A percentile compares a stretch with the other conserved stretches of the same genome.
Conservation (phyloP, 2,888 invertebrate genomes). For the Sialis lutaria region DNA sequence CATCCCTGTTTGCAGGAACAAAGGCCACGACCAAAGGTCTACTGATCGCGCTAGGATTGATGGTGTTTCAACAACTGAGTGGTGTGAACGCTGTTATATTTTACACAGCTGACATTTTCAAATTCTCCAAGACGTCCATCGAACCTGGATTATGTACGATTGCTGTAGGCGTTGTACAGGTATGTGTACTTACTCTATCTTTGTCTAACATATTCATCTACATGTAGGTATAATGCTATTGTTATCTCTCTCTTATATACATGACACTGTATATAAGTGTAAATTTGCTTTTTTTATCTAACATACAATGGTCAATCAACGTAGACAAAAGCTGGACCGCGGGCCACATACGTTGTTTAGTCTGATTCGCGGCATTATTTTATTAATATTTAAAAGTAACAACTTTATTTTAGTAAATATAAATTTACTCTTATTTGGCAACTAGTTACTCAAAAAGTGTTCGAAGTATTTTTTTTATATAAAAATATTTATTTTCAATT, state of each 20-base stretch:
- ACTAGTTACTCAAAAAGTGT: no score
- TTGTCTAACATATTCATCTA: no score
- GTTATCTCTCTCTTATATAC: not conserved
- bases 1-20: not conserved
- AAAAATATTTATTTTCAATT: no score
- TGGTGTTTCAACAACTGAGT: slow-evolving; percentile 27
- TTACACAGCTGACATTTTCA: slow-evolving; percentile 20
- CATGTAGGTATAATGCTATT: not conserved
- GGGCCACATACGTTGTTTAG: no score
- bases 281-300: not conserved
- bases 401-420: no score
- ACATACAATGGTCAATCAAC: no score
- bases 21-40: slow-evolving; percentile 16
- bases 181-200: slow-evolving; percentile 7
- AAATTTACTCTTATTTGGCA: no score
- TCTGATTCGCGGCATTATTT: no score
- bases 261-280: not conserved
- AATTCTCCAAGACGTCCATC: slow-evolving; percentile 17
- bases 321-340: no score
- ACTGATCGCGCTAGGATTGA: slow-evolving; percentile 22
- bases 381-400: no score
- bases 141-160: slow-evolving; percentile 22
- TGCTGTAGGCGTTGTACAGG: slow-evolving; percentile 26
- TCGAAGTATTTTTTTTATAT: no score
- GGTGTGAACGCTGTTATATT: slow-evolving; percentile 24